Evolutionary conservation across 2,888 invertebrate genomes (phyloP).

Genomic region (Orchestes rusci): DNA sequence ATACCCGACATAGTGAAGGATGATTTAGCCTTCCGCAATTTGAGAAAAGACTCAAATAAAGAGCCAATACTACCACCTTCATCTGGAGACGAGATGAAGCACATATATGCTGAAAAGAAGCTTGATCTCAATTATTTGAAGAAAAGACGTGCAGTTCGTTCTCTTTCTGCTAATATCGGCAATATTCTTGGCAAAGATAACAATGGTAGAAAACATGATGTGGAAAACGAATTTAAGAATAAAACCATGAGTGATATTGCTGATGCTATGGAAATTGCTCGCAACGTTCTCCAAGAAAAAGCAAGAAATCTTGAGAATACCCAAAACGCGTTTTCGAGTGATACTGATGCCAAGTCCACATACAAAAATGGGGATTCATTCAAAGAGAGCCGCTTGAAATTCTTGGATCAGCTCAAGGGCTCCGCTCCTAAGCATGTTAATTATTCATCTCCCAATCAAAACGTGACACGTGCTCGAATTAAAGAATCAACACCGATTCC

Average conservation of each 20-base stretch:
- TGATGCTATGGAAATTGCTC: conserved; percentile 44
- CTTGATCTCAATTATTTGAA: conserved; percentile 47
- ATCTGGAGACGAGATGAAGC: conserved; percentile 42
- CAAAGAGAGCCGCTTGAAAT: conserved; percentile 39
- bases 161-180: conserved; percentile 77
- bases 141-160: conserved; percentile 74
- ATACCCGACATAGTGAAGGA: conserved; percentile 80
- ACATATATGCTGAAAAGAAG: conserved; percentile 8
- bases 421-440: too few species aligned
- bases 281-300: conserved; percentile 42
- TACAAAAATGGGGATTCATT: conserved; percentile 35
- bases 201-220: conserved; percentile 26
- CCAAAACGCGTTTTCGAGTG: conserved; percentile 41
- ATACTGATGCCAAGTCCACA: conserved; percentile 37
- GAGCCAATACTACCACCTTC: conserved; percentile 43
- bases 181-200: conserved; percentile 61
- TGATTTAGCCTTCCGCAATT: conserved; percentile 77
- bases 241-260: conserved; percentile 42
- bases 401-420: conserved; percentile 37
- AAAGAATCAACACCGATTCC: conserved; percentile 36
- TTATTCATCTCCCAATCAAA: too few species aligned
- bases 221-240: conserved; percentile 33
- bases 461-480: conserved; percentile 27
- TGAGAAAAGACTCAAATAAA: conserved; percentile 71
- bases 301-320: conserved; percentile 39